These are phyloP conservation scores for Pipistrellus pipistrellus DNA, from an alignment of 2,797 vertebrate genomes.

Conservation along the genomic window DNA sequence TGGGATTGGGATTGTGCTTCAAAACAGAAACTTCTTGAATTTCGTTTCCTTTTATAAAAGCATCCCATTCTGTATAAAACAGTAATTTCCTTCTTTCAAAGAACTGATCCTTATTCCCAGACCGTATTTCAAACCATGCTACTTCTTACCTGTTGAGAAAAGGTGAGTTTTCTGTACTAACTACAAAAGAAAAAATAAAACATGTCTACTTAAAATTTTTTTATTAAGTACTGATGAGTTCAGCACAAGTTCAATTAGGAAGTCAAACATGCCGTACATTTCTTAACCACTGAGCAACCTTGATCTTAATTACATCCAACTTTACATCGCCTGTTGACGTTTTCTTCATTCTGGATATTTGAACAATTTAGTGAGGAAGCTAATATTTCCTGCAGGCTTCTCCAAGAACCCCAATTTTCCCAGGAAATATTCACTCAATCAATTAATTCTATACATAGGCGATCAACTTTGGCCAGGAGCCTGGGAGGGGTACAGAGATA, in stretches of 20 bases:
- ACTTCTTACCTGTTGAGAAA: constrained; percentile 3
- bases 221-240: constrained; percentile 22
- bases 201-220: neutral
- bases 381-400: constrained; percentile 22
- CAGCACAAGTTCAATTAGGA: neutral
- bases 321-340: neutral
- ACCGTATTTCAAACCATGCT: constrained; percentile 45
- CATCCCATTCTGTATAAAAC: constrained; percentile 38
- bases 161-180: constrained; percentile 19
- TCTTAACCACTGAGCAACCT: neutral
- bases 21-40: constrained; percentile 41
- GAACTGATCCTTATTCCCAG: constrained; percentile 29
- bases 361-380: constrained; percentile 20
- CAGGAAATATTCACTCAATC: neutral
- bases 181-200: constrained; percentile 34
- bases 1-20: constrained; percentile 26
- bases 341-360: constrained; percentile 44
- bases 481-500: neutral
- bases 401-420: neutral
- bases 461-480: neutral
- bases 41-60: constrained; percentile 54
- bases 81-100: constrained; percentile 22
- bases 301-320: constrained; percentile 40
- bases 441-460: neutral
- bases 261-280: neutral